Base-by-base conservation (phyloP, 2,797 vertebrate genomes). In the Chloroceryle inda region DNA sequence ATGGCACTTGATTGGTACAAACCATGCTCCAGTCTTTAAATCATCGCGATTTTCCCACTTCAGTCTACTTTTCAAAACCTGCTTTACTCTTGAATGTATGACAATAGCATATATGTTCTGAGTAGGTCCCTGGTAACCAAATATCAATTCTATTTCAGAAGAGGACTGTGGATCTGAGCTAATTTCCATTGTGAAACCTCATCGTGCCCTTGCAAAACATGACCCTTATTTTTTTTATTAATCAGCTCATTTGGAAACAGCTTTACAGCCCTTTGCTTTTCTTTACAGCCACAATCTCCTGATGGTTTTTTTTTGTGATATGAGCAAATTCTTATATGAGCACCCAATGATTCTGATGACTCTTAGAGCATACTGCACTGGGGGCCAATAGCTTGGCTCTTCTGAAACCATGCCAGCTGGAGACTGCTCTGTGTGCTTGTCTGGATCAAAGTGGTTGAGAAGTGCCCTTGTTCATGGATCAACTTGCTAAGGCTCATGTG, bases 401-500 rank as follows among this genome's bases (percentile, higher is more conserved):
- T 66, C 72, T 76, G 72, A 76, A 88, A 49, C 24, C 0, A 0
- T n/a, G 23, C 50, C 29, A 53, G 11, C 42, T 1, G 0, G 37
- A 69, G 56, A 49, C 22, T 80, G 21, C 38, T 80, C 21, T 61
- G 44, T 0, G 0, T 68, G 31, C 37, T 49, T 38, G 27, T 53
- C 63, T 79, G 53, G 53, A 63, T 83, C 10, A 4, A 74, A 56
- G 40, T 33, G 53, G 73, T 84, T 52, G 50, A 62, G 69, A 63
- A 45, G 11, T 26, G 67, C 38, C 26, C n/a, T 37, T 17, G 10
- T 31, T 71, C 73, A 44, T 2, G 5, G 62, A 27, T 29, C 2
- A 1, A 27, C 53, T 86, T 0, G 0, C 66, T 72, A 33, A 88
- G 19, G 26, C 59, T 88, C 68, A 31, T 0, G 0, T 23, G 11